These are phyloP conservation scores for Drosophila chauvacae DNA, from an alignment of 1,140 invertebrate species.

Conservation along the genomic window DNA sequence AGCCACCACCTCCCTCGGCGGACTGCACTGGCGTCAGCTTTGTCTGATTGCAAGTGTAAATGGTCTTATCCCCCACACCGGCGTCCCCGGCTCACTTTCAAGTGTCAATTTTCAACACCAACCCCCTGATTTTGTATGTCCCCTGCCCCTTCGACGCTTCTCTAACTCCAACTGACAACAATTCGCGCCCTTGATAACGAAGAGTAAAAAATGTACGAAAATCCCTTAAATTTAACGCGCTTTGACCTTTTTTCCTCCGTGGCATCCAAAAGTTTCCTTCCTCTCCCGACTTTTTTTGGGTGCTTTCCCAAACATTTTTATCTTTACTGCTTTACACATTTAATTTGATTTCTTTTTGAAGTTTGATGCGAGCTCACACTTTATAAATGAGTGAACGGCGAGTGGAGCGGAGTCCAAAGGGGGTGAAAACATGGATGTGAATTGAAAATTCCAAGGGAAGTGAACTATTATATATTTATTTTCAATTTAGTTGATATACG, in stretches of 20 bases:
- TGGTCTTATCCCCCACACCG: constrained; percentile 15
- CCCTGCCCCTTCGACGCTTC: constrained; percentile 2
- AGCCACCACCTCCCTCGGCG: constrained; percentile 2
- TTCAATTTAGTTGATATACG: neutral
- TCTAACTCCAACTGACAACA: constrained; percentile 34
- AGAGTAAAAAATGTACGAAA: constrained; percentile 52
- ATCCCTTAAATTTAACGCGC: constrained; percentile 71
- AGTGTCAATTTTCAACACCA: constrained; percentile 82
- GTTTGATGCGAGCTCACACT: constrained; percentile 68
- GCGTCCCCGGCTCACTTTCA: constrained; percentile 55
- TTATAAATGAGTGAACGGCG: constrained; percentile 30
- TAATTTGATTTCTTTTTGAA: constrained; percentile 84
- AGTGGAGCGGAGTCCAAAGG: constrained; percentile 13
- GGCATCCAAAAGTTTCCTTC: constrained; percentile 63
- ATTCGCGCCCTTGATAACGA: constrained; percentile 48
- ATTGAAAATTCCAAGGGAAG: neutral
- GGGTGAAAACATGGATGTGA: neutral
- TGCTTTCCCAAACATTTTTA: constrained; percentile 60
- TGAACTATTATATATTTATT: neutral
- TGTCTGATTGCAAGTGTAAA: constrained; percentile 68
- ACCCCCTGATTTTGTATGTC: constrained; percentile 28
- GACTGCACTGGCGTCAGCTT: constrained; percentile 65
- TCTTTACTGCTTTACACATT: constrained; percentile 78
- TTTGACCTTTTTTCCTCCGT: constrained; percentile 70
- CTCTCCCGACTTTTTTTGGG: constrained; percentile 24